Percentiles rank a stretch among this genome's conserved stretches.
These are phyloP conservation scores for Lathamus discolor DNA, from an alignment of 2,113 vertebrate species.

Conservation along the genomic window DNA sequence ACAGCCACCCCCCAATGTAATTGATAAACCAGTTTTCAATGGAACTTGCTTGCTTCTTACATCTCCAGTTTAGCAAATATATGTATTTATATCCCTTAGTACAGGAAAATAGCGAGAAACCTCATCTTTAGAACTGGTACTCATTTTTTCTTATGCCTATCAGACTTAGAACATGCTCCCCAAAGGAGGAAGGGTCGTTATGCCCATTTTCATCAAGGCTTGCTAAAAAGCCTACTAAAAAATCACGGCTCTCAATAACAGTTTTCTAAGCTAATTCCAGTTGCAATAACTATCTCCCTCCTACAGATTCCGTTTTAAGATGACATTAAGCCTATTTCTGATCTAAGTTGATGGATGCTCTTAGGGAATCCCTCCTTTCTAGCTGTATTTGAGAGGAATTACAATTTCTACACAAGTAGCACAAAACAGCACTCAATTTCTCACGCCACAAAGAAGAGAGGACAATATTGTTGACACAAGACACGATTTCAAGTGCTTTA, in stretches of 20 bases:
- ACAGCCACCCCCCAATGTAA: background rate
- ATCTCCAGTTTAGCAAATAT: background rate
- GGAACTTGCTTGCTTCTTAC: background rate
- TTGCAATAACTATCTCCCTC: background rate
- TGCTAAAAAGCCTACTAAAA: background rate
- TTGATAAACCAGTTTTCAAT: background rate
- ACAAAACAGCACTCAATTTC: background rate
- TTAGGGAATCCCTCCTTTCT: background rate
- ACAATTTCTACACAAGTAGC: background rate
- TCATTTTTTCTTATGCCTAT: background rate
- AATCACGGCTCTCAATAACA: background rate
- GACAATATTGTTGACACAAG: background rate
- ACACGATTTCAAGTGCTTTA: background rate
- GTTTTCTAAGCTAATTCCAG: background rate
- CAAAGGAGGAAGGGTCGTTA: background rate
- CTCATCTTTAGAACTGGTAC: background rate
- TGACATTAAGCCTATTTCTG: conserved; percentile 1
- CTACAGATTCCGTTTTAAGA: background rate
- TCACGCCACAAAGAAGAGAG: background rate
- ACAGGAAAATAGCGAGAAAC: background rate
- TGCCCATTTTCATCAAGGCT: background rate
- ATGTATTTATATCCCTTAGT: background rate
- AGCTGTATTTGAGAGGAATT: background rate
- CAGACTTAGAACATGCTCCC: background rate
- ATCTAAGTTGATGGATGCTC: background rate